Base-by-base conservation (phyloP, 2,113 vertebrate genomes). In the Centropus bengalensis region DNA sequence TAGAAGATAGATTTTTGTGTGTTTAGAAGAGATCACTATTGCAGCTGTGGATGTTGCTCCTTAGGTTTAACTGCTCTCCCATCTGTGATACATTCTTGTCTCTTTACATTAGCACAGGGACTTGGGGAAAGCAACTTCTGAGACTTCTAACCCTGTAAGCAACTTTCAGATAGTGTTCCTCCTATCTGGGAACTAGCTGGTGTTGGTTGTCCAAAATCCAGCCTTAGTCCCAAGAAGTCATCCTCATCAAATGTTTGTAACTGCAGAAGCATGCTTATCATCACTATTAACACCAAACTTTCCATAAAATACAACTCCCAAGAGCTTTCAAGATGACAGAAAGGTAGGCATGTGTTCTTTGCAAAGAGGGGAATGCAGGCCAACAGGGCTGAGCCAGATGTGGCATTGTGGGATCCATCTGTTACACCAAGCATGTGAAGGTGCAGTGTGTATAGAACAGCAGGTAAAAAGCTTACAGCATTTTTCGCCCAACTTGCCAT, bases 241-340 rank as follows among this genome's bases (percentile, higher is more conserved):
- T 13, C 32, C 8, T 2, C 27, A 56, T 27, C 38, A 86, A 73
- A 24, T 10, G 7, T 52, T 55, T 0, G 0, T 26, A 52, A 23
- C 80, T 1, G 3, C 10, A 90, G 28, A 23, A 76, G 6, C 10
- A 5, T 9, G 16, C 18, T 84, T 13, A 55, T 28, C 67, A 64
- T 28, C 28, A 42, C 59, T 42, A 8, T 1, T 11, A 47, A 23
- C 58, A 60, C 5, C 38, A 71, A 63, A 68, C 40, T 36, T 82
- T 32, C 16, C 44, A 47, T 44, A 11, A 54, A 60, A 15, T 24
- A 55, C 23, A 52, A 58, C 36, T 30, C 24, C 54, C 42, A 44
- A 21, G 70, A 80, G 62, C 7, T 88, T 73, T 58, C 3, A 2
- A 10, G 79, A 26, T 42, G 66, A 24, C 60, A 75, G 68, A 8